These are phyloP conservation scores for Falcaria lacertinaria DNA, from an alignment of 2,888 invertebrate species.

Conservation along the genomic window DNA sequence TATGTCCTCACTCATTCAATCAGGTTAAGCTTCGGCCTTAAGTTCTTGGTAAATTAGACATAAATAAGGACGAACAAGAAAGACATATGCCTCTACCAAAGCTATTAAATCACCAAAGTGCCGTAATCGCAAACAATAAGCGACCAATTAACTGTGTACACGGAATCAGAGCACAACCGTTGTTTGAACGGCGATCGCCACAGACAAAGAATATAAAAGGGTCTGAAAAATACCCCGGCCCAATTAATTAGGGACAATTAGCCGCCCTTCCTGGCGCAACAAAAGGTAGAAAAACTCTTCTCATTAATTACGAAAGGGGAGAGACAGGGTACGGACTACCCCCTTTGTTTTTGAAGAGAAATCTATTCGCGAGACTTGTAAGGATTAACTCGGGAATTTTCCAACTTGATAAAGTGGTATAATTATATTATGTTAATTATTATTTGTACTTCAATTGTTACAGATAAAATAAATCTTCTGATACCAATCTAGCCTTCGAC, in stretches of 20 bases:
- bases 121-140: conserved; percentile 39
- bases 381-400: conserved; percentile 17
- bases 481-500: too few relatives aligned
- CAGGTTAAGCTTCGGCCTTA: too few relatives aligned
- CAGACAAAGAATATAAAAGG: conserved; percentile 59
- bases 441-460: background rate
- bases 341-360: conserved; percentile 52
- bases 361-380: conserved; percentile 36
- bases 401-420: conserved; percentile 2
- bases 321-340: conserved; percentile 38
- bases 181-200: conserved; percentile 37
- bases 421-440: background rate
- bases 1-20: too few relatives aligned
- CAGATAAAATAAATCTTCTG: too few relatives aligned
- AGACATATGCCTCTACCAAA: background rate
- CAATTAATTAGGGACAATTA: conserved; percentile 78
- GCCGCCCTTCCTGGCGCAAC: conserved; percentile 67
- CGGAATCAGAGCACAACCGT: conserved; percentile 41
- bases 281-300: conserved; percentile 75
- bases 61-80: background rate
- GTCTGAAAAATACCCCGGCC: conserved; percentile 66
- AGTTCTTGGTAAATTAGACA: too few relatives aligned
- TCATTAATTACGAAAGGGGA: conserved; percentile 65
- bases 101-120: conserved; percentile 16
- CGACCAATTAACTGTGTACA: conserved; percentile 43